Evolutionary conservation across 2,797 vertebrate genomes (phyloP).

Genomic region (Arnoldichthys spilopterus): DNA sequence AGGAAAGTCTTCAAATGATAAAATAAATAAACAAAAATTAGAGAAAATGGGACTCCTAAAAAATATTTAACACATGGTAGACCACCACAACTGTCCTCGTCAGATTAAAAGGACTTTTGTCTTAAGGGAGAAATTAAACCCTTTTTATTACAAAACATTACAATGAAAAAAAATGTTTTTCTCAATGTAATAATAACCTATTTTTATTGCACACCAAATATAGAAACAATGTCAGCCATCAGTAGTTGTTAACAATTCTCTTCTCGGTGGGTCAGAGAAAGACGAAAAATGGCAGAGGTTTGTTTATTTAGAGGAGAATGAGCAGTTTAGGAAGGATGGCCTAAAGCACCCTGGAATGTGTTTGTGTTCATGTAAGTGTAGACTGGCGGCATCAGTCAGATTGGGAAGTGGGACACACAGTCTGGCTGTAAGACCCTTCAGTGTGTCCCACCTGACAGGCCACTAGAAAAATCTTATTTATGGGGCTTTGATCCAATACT

Average conservation of each 20-base stretch:
- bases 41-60: no score
- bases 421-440: constrained; percentile 1
- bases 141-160: no score
- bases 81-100: no score
- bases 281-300: background rate
- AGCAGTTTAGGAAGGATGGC: constrained; percentile 3
- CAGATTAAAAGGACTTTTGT: no score
- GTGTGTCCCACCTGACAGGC: constrained; percentile 4
- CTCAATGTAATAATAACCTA: background rate
- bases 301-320: constrained; percentile 33
- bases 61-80: no score
- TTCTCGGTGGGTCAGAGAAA: constrained; percentile 8
- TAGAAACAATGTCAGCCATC: constrained; percentile 4
- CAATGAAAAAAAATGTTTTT: background rate
- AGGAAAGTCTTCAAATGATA: no score
- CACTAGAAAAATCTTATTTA: background rate
- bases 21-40: no score
- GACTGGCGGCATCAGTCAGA: constrained; percentile 4
- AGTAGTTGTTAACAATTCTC: background rate
- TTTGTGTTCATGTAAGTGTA: constrained; percentile 11
- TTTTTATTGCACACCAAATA: background rate
- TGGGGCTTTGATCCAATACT: no score
- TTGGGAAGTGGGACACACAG: background rate
- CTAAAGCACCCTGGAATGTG: background rate
- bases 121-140: no score